Percentiles rank a stretch among this genome's conserved stretches.
phyloP scores from a whole-genome alignment of 2,797 vertebrate species.

The Adrianichthys oophorus region DNA sequence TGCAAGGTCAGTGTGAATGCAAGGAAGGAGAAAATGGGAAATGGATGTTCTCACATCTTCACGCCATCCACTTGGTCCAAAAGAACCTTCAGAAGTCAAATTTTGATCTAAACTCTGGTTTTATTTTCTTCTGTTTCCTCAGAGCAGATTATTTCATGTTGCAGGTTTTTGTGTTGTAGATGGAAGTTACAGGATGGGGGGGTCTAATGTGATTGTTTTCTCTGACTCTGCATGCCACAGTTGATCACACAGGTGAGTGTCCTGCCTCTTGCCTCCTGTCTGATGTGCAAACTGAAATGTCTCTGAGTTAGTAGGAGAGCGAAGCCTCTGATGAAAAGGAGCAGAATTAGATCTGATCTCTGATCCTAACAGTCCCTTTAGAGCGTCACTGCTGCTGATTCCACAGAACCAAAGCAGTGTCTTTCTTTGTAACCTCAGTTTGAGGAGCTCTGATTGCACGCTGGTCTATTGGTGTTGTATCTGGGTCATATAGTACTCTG shows the following conservation, averaged over 20 bases:
- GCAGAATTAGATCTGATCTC: not conserved
- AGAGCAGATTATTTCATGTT: too few species aligned
- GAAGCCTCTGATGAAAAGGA: constrained; percentile 8
- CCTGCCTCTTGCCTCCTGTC: constrained; percentile 31
- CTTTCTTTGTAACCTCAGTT: not conserved
- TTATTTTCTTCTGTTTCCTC: too few species aligned
- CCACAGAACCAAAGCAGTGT: too few species aligned
- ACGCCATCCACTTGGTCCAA: too few species aligned
- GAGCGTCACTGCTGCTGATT: not conserved
- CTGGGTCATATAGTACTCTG: too few species aligned
- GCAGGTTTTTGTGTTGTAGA: not conserved
- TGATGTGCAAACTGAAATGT: constrained; percentile 34
- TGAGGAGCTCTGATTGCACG: too few species aligned
- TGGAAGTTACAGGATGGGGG: constrained; percentile 26
- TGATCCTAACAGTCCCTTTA: not conserved
- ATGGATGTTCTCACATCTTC: too few species aligned
- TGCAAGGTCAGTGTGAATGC: too few species aligned
- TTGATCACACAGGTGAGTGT: constrained; percentile 79
- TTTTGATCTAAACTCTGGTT: too few species aligned
- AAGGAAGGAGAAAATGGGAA: too few species aligned
- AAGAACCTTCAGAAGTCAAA: too few species aligned
- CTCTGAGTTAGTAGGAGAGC: constrained; percentile 25
- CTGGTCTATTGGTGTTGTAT: too few species aligned
- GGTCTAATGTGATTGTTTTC: constrained; percentile 73
- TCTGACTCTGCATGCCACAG: constrained; percentile 80